phyloP scores from a whole-genome alignment of 2,113 vertebrate species.

The Ciconia stormi region DNA sequence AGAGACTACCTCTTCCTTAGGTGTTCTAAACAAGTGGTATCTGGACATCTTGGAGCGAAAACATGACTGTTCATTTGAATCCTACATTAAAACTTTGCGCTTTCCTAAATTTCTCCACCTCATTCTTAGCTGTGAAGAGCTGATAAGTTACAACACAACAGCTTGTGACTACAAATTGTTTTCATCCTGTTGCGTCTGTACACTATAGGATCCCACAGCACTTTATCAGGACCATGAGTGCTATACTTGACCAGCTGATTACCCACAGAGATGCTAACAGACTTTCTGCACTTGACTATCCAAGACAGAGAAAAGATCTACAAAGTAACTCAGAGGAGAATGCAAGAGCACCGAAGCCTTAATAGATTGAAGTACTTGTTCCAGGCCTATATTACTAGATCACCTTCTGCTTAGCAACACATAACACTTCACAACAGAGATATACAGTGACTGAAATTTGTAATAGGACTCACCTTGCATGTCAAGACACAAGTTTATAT shows the following conservation, averaged over 20 bases:
- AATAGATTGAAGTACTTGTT: background rate
- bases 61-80: background rate
- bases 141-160: background rate
- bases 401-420: background rate
- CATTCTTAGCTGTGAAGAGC: background rate
- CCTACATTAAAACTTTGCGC: background rate
- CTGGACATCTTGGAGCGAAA: background rate
- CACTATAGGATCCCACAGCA: background rate
- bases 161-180: background rate
- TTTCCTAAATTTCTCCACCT: background rate
- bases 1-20: background rate
- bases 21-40: background rate
- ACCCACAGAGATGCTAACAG: background rate
- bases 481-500: background rate
- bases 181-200: background rate
- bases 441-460: background rate
- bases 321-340: background rate
- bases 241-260: background rate
- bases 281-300: background rate
- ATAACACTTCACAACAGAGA: background rate
- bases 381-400: background rate
- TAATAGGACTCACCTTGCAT: background rate
- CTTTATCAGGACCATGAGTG: background rate
- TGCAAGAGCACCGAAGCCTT: background rate
- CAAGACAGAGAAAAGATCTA: background rate